phyloP scores from a whole-genome alignment of 92 coral and sea anemone species.

The Pocillopora grandis region DNA sequence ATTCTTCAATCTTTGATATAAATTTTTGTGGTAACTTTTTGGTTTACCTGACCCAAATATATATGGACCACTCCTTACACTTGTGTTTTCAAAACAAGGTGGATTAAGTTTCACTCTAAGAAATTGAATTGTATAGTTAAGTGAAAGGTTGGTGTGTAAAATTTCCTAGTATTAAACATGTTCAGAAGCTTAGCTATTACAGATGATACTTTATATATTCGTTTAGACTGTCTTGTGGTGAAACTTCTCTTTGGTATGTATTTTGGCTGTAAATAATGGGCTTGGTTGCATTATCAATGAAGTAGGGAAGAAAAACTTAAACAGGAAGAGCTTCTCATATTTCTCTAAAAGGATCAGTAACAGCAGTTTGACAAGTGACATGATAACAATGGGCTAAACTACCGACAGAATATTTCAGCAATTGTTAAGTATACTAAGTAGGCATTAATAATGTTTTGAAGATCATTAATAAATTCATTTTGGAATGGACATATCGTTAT shows the following conservation, averaged over 20 bases:
- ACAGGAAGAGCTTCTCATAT: slow-evolving; percentile 22
- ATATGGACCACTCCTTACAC: background rate
- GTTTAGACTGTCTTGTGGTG: background rate
- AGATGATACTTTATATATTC: too few species aligned
- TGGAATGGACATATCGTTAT: background rate
- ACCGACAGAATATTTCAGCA: background rate
- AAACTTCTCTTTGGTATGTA: background rate
- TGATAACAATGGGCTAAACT: background rate
- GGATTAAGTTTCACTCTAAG: background rate
- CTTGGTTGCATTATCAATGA: slow-evolving; percentile 4
- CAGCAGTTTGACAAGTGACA: slow-evolving; percentile 27
- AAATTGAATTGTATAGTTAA: background rate
- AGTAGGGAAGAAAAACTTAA: background rate
- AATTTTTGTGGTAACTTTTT: background rate
- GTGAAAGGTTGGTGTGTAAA: background rate
- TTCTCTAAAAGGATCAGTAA: slow-evolving; percentile 15
- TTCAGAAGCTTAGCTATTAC: too few species aligned
- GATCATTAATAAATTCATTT: background rate
- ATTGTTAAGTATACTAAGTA: background rate
- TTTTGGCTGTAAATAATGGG: background rate
- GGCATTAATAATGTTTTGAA: background rate
- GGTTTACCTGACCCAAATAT: background rate
- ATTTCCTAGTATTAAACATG: too few species aligned
- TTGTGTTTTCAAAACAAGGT: background rate
- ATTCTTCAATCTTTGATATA: background rate